A percentile compares a stretch with the other conserved stretches of the same genome.
These are phyloP conservation scores for Augochlorella aurata DNA, from an alignment of 2,888 invertebrate genomes.

Conservation along the genomic window DNA sequence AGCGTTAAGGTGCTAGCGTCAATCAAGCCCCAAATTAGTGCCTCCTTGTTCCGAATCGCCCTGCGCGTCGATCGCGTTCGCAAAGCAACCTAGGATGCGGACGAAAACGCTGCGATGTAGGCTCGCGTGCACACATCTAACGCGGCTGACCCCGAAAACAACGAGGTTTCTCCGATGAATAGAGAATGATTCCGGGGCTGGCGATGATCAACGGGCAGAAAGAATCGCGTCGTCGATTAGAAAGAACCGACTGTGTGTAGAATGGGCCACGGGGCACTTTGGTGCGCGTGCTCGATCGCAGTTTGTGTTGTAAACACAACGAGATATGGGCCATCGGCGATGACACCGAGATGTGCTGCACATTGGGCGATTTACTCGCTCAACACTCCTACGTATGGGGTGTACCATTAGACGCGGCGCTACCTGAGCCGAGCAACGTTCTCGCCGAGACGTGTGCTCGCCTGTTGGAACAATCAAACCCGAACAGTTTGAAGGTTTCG, in stretches of 20 bases:
- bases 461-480: not conserved
- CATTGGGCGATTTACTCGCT: constrained; percentile 11
- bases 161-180: constrained; percentile 39
- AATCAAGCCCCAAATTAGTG: not conserved
- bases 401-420: not conserved
- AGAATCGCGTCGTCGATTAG: not conserved
- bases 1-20: not conserved
- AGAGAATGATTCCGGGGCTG: constrained; percentile 1
- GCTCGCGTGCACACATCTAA: constrained; percentile 11
- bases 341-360: constrained; percentile 36
- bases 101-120: constrained; percentile 28
- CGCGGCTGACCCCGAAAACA: constrained; percentile 45
- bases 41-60: not conserved
- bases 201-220: not conserved
- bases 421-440: not conserved
- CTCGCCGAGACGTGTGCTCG: not conserved
- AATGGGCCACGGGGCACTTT: not conserved
- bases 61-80: constrained; percentile 34
- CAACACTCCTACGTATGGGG: not conserved
- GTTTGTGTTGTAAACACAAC: constrained; percentile 60
- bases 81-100: constrained; percentile 25
- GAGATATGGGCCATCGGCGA: constrained; percentile 58
- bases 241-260: constrained; percentile 9
- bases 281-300: constrained; percentile 42
- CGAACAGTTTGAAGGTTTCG: not conserved